Base-by-base conservation (phyloP, 2,797 vertebrate genomes). In the Okamejei kenojei region DNA sequence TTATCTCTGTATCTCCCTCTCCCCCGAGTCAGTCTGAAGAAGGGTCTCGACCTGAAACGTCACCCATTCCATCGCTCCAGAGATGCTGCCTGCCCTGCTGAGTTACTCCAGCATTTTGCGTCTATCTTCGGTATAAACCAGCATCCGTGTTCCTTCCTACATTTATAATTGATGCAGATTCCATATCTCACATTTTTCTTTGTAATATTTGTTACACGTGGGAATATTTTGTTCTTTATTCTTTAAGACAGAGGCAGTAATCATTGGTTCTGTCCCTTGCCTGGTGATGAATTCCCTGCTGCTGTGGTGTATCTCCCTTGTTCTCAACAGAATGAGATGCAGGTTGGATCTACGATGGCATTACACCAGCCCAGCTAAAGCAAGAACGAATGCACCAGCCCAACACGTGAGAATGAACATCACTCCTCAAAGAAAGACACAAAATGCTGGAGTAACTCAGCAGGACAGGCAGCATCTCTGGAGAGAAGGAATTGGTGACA, bases 161-260 rank as follows among this genome's bases (percentile, higher is more conserved):
- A 54, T 54, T 54, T 7, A n/a, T 88, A n/a, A 88, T 65, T 88
- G 65, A 21, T 68, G 35, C 61, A 88, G 61, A 6, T 65, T 88
- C 65, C 11, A 35, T 35, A 29, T 65, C 29, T 19, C 61, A 65
- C 61, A 58, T 88, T 88, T 15, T 63, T 63, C 32, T 10, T 38
- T 38, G 38, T 38, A 38, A 38, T 38, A 38, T 38, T 38, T 38
- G 38, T 38, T 5, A 10, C n/a, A 61, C 61, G 29, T 81, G n/a
- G n/a, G 58, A 74, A n/a, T 61, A 29, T 65, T 88, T 65, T 65
- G 29, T 86, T 63, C 82, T n/a, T 86, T 86, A 29, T 63, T 86
- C 29, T 88, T 88, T 65, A 35, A n/a, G 84, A 65, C n/a, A 88
- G 68, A 88, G 61, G n/a, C 61, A 88, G 61, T 68, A 65, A 88